Evolutionary conservation across 2,113 vertebrate genomes (phyloP).

Genomic region (Reinhardtius hippoglossoides): DNA sequence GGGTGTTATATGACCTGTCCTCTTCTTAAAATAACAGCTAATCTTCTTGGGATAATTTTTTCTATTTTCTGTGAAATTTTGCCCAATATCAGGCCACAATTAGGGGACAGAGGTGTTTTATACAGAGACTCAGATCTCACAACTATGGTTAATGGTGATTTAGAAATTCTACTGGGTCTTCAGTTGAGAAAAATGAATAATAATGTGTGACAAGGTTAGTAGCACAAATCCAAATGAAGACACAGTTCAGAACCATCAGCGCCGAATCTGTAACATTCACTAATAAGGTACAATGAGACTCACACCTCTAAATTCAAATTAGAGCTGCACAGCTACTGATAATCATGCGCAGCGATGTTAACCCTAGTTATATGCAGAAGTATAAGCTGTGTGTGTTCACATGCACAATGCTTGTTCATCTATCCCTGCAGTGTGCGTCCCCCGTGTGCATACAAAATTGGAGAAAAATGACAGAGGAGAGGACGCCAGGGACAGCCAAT

Average conservation of each 20-base stretch:
- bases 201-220: slow-evolving; percentile 3
- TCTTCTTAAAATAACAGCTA: neutral
- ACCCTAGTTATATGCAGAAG: slow-evolving; percentile 9
- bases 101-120: neutral
- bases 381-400: slow-evolving; percentile 24
- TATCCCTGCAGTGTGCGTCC: slow-evolving; percentile 9
- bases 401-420: slow-evolving; percentile 5
- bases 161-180: slow-evolving; percentile 17
- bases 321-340: slow-evolving; percentile 43
- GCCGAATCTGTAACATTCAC: slow-evolving; percentile 20
- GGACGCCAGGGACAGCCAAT: slow-evolving; percentile 58
- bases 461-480: slow-evolving; percentile 41
- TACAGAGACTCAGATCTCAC: slow-evolving; percentile 4
- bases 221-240: slow-evolving; percentile 25
- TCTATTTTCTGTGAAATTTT: neutral
- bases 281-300: slow-evolving; percentile 27
- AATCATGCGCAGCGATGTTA: slow-evolving; percentile 46
- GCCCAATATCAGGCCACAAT: neutral
- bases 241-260: slow-evolving; percentile 34
- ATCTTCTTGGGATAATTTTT: neutral
- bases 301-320: slow-evolving; percentile 50
- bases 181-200: slow-evolving; percentile 20
- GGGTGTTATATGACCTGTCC: neutral
- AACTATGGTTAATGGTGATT: slow-evolving; percentile 22
- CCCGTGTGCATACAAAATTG: slow-evolving; percentile 9